Conservation (phyloP, 2,888 invertebrate species). For the Camptogramma bilineatum region DNA sequence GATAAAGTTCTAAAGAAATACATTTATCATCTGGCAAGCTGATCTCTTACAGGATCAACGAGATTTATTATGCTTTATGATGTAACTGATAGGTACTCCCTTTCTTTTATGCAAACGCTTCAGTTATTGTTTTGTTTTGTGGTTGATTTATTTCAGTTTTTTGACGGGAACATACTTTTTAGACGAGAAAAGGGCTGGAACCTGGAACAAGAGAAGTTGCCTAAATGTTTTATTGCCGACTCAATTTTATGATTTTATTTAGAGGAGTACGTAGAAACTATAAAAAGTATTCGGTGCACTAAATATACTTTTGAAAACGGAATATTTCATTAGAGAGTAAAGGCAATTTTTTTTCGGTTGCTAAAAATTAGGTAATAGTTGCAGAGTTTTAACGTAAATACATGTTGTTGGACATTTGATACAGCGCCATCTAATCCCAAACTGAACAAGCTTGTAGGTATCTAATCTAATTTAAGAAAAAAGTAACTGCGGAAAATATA, state of each 20-base stretch:
- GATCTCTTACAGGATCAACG: constrained; percentile 73
- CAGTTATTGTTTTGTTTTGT: constrained; percentile 40
- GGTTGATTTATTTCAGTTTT: constrained; percentile 40
- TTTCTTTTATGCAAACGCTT: constrained; percentile 38
- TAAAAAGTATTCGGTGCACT: background rate
- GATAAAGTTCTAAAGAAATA: constrained; percentile 69
- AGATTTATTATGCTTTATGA: constrained; percentile 68
- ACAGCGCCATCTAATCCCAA: too few relatives aligned
- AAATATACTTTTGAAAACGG: background rate
- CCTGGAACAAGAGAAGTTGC: background rate
- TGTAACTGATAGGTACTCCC: constrained; percentile 44
- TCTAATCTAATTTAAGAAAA: too few relatives aligned
- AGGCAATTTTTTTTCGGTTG: background rate
- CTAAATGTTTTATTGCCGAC: background rate
- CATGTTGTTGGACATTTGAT: background rate
- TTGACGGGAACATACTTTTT: constrained; percentile 6
- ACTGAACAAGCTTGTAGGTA: too few relatives aligned
- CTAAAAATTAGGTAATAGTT: background rate
- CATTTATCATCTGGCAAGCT: constrained; percentile 73
- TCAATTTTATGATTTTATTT: background rate
- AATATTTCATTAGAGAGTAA: background rate
- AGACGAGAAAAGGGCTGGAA: background rate
- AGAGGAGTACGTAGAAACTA: background rate
- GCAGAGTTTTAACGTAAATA: background rate
- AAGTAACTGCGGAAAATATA: too few relatives aligned